Percentiles rank a stretch among this genome's conserved stretches.
Conservation (phyloP, 2,113 vertebrate species). For the Sialia sialis region DNA sequence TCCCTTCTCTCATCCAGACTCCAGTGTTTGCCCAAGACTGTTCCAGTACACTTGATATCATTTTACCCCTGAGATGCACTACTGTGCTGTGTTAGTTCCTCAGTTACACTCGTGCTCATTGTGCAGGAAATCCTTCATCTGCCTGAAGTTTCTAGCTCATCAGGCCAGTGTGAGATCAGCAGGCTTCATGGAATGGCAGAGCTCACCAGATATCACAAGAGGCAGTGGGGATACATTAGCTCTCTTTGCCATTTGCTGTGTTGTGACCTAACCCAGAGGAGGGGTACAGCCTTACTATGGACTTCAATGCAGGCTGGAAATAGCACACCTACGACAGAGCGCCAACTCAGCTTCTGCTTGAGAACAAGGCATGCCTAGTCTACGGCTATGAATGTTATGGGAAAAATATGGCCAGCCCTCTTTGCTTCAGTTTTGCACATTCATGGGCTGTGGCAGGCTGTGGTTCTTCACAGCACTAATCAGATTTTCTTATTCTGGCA, state of each 20-base stretch:
- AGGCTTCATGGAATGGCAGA: not conserved
- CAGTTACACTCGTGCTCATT: not conserved
- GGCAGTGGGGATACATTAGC: not conserved
- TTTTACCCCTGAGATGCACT: not conserved
- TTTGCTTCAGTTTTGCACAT: not conserved
- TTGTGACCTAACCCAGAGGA: not conserved
- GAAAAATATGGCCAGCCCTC: not conserved
- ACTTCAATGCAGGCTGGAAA: not conserved
- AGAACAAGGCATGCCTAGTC: not conserved
- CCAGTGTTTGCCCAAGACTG: not conserved
- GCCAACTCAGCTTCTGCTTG: accelerated
- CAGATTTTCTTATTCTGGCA: not conserved
- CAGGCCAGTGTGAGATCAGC: not conserved
- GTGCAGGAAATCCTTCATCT: not conserved
- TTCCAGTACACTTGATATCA: not conserved
- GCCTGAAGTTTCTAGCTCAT: not conserved
- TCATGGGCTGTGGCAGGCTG: not conserved
- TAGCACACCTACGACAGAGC: not conserved
- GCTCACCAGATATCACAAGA: not conserved
- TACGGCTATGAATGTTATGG: not conserved
- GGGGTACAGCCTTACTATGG: not conserved
- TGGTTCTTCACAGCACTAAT: not conserved
- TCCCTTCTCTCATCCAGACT: not conserved
- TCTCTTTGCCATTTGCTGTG: not conserved
- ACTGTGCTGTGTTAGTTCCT: not conserved